Base-by-base conservation (phyloP, 2,113 vertebrate genomes). In the Myocastor coypus region DNA sequence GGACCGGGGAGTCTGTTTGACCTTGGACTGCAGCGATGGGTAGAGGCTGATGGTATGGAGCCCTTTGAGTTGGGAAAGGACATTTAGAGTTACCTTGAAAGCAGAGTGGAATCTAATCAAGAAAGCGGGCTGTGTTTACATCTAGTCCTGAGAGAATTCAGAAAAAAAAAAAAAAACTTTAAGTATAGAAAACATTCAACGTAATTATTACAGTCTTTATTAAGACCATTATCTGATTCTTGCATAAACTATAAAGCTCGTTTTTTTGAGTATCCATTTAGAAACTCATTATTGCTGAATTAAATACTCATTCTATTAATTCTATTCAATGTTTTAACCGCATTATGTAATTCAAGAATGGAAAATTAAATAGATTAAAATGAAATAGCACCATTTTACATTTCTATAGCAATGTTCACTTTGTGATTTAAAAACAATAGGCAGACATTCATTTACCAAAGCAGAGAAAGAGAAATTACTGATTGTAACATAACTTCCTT, bases 221-320 rank as follows among this genome's bases (percentile, higher is more conserved):
- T 96, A 93, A 75, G 90, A 81, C 90, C 86, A 96, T 98, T 97
- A 97, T 97, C 96, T 97, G 95, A 97, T 97, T 97, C 95, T 77
- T 95, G 90, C 92, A 94, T 94, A 97, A 96, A 96, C 97, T 94
- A 94, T 82, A 96, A 97, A 97, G 96, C 83, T 46, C 59, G 93
- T 95, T 97, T 97, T 87, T 92, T 94, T 69, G 83, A 96, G 95
- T 86, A 95, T 94, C 92, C 97, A 96, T 97, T 98, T 97, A 97
- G 97, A 97, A 97, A 94, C 96, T 95, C 96, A 97, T 96, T 97
- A 97, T 86, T 96, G 90, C 93, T 97, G 97, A 97, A 98, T 98
- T 97, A 98, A 98, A 97, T 73, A 97, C 97, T 95, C 97, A 97
- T 96, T 95, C 92, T 96, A 98, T 97, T 97, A 97, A 96, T 97